Percentiles rank a stretch among this genome's conserved stretches.
These are phyloP conservation scores for Drosophila rhopaloa DNA, from an alignment of 1,140 invertebrate species.

Conservation along the genomic window DNA sequence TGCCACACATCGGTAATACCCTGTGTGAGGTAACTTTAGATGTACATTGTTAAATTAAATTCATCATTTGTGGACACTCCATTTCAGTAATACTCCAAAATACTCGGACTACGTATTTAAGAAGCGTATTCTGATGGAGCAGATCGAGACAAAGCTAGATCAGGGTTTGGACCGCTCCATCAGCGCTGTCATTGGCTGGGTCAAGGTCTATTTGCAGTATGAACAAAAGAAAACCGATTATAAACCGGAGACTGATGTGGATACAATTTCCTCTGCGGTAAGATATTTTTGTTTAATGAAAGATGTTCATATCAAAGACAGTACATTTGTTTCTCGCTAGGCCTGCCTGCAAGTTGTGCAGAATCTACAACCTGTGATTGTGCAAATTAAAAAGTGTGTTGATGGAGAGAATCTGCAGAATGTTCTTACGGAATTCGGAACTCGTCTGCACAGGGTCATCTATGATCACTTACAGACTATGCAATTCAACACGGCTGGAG, in stretches of 20 bases:
- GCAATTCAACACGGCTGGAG: slow-evolving; percentile 97
- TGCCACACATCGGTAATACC: slow-evolving; percentile 96
- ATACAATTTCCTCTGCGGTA: slow-evolving; percentile 90
- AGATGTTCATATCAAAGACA: neutral
- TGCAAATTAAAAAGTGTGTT: slow-evolving; percentile 92
- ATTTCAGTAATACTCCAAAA: slow-evolving; percentile 92
- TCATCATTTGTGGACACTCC: neutral
- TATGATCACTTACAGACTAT: slow-evolving; percentile 98
- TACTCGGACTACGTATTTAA: slow-evolving; percentile 94
- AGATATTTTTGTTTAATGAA: slow-evolving; percentile 37
- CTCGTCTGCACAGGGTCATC: slow-evolving; percentile 96
- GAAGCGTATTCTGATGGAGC: slow-evolving; percentile 94
- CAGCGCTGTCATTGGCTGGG: slow-evolving; percentile 95
- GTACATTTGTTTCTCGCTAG: slow-evolving; percentile 85
- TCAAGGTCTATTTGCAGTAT: slow-evolving; percentile 94
- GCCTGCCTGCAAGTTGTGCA: slow-evolving; percentile 95
- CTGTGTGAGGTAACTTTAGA: slow-evolving; percentile 90
- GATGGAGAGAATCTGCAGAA: slow-evolving; percentile 97
- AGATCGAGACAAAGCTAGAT: slow-evolving; percentile 96
- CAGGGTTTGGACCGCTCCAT: slow-evolving; percentile 95
- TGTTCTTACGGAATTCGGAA: slow-evolving; percentile 94
- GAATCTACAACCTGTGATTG: slow-evolving; percentile 91
- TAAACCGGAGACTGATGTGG: slow-evolving; percentile 95
- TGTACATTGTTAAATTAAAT: neutral
- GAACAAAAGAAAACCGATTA: slow-evolving; percentile 99